phyloP scores from a whole-genome alignment of 2,888 invertebrate species.

The Tetranychus piercei region DNA sequence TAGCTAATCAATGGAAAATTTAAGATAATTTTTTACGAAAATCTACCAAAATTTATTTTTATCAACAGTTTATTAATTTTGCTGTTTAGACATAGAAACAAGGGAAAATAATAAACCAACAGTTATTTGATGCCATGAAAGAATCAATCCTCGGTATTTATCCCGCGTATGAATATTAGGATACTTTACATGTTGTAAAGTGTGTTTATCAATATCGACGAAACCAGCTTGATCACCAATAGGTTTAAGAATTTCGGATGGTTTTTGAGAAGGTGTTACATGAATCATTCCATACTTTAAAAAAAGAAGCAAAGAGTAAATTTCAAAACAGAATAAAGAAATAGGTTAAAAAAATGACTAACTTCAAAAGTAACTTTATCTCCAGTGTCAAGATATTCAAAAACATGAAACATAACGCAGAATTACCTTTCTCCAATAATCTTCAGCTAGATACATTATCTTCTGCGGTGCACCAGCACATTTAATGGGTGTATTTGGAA shows the following conservation, averaged over 20 bases:
- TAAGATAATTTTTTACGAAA: too few relatives aligned
- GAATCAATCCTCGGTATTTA: too few relatives aligned
- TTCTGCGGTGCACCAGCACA: slow-evolving; percentile 98
- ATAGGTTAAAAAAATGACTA: slow-evolving; percentile 15
- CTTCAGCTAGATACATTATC: slow-evolving; percentile 74
- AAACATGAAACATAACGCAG: slow-evolving; percentile 36
- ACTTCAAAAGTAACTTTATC: slow-evolving; percentile 31
- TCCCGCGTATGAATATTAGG: slow-evolving; percentile 43
- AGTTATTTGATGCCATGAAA: too few relatives aligned
- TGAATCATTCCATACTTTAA: slow-evolving; percentile 63
- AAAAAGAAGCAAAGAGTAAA: slow-evolving; percentile 20
- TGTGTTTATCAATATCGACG: slow-evolving; percentile 56
- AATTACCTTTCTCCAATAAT: slow-evolving; percentile 55
- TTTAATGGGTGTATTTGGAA: slow-evolving; percentile 73
- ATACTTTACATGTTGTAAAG: slow-evolving; percentile 59
- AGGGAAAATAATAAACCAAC: too few relatives aligned
- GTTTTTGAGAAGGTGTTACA: slow-evolving; percentile 68
- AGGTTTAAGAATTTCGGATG: slow-evolving; percentile 47
- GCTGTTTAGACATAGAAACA: too few relatives aligned
- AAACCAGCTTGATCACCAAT: slow-evolving; percentile 54
- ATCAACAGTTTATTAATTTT: too few relatives aligned
- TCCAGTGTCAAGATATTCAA: slow-evolving; percentile 45
- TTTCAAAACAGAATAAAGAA: not conserved
- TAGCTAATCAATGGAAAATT: too few relatives aligned
- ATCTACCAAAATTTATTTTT: too few relatives aligned